Evolutionary conservation across 1,140 invertebrate genomes (phyloP), one percentile per base, ranked within the genome.

Genomic region (Hylaeus volcanicus): DNA sequence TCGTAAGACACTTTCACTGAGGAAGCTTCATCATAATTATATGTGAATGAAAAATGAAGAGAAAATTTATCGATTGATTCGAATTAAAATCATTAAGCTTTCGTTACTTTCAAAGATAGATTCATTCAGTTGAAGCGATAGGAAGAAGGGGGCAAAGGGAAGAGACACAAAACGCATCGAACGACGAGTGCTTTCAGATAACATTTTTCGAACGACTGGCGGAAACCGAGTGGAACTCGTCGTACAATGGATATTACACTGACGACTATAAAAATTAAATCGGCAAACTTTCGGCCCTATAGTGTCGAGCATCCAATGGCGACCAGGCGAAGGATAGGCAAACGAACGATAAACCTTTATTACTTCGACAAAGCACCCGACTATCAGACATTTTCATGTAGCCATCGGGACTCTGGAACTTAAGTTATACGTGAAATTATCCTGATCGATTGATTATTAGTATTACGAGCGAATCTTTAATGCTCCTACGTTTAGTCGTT

Each of bases 261-360:
- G 81, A 79, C 69, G 74, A 83, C 83, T 74, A 81, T 88, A 87
- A 88, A 88, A 88, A 88, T 88, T 87, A 88, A 83, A 88, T 88
- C 76, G 86, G 63, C 71, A 68, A 88, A 88, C 73, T 88, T 88
- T 88, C 66, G 65, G 72, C n/a, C 58, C 45, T 68, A 55, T 71
- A 82, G 48, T 64, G 68, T 53, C 69, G 78, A 43, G 26, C 65
- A 69, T 66, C 77, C 81, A 81, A 82, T 84, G 60, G 74, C 15
- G 70, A 51, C 63, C 45, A 26, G 53, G 43, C 60, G 82, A 69
- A 79, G 74, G 51, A 87, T 75, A 84, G 71, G 64, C 65, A 73
- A 79, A 65, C 70, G 73, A 83, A 86, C 83, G 82, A 88, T 87
- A 87, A 88, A 88, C 68, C 85, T 88, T 88, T 88, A 88, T 88